Conservation (phyloP, 2,797 vertebrate genomes). For the Numenius phaeopus region DNA sequence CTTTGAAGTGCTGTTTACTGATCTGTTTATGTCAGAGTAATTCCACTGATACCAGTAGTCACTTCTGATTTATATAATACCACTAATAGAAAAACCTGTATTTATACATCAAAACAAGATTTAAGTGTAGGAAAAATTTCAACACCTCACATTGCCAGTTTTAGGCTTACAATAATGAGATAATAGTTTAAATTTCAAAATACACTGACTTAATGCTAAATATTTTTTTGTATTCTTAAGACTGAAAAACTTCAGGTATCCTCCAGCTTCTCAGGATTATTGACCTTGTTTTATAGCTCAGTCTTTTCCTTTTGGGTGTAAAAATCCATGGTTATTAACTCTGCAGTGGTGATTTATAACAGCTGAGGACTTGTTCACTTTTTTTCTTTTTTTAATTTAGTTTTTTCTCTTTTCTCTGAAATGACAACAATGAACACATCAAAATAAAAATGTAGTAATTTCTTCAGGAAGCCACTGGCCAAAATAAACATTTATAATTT, state of each 20-base stretch:
- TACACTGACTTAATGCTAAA: neutral
- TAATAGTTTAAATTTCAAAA: neutral
- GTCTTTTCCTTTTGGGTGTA: neutral
- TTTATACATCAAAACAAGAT: neutral
- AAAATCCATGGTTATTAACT: neutral
- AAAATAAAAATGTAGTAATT: neutral
- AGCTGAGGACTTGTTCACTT: neutral
- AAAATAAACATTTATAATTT: neutral
- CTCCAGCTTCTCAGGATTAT: neutral
- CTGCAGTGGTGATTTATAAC: neutral
- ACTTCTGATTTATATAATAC: neutral
- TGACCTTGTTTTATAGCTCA: neutral
- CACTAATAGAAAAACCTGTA: neutral
- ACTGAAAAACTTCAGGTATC: neutral
- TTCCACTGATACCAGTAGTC: neutral
- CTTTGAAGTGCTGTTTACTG: conserved; percentile 30
- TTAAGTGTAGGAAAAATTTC: neutral
- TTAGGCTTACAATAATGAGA: neutral
- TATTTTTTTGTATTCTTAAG: neutral
- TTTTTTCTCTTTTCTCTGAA: neutral
- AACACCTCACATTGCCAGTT: neutral
- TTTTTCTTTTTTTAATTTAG: too few species aligned
- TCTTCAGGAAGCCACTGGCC: neutral
- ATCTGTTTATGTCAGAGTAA: neutral
- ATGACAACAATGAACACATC: neutral